Evolutionary conservation across 2,797 vertebrate genomes (phyloP).

Genomic region (Silurus aristotelis): DNA sequence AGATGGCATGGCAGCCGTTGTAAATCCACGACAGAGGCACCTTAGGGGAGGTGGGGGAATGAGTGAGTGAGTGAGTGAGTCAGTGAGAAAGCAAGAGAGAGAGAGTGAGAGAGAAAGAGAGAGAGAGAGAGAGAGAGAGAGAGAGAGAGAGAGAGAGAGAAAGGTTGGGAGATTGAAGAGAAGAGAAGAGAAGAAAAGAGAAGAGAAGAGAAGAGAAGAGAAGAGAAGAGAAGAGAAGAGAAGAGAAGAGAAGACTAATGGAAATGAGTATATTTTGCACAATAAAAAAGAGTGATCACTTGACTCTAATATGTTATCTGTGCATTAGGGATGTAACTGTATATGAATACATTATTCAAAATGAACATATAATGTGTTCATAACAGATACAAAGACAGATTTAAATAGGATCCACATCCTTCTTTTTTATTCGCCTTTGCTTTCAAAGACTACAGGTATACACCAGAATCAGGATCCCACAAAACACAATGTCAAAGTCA

Average conservation of each 20-base stretch:
- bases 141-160: background rate
- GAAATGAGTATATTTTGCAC: background rate
- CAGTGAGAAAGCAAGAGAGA: background rate
- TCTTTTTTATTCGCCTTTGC: background rate
- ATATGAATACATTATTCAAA: background rate
- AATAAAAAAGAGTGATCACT: background rate
- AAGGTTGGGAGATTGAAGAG: too few relatives aligned
- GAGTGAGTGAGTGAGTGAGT: slow-evolving; percentile 8
- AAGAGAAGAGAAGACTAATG: slow-evolving; percentile 1
- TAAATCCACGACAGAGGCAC: slow-evolving; percentile 60
- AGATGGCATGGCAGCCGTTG: slow-evolving; percentile 59
- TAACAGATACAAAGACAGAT: background rate
- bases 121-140: slow-evolving; percentile 4
- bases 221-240: background rate
- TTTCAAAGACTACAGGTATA: background rate
- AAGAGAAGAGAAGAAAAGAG: too few relatives aligned
- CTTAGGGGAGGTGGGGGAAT: slow-evolving; percentile 42
- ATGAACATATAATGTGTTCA: background rate
- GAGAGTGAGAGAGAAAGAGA: background rate
- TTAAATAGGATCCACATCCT: background rate
- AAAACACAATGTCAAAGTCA: background rate
- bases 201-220: too few relatives aligned
- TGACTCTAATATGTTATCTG: background rate
- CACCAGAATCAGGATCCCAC: background rate
- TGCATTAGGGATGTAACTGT: background rate